Evolutionary conservation across 1,140 invertebrate species (phyloP).

Genomic region (Eubasilissa regina): DNA sequence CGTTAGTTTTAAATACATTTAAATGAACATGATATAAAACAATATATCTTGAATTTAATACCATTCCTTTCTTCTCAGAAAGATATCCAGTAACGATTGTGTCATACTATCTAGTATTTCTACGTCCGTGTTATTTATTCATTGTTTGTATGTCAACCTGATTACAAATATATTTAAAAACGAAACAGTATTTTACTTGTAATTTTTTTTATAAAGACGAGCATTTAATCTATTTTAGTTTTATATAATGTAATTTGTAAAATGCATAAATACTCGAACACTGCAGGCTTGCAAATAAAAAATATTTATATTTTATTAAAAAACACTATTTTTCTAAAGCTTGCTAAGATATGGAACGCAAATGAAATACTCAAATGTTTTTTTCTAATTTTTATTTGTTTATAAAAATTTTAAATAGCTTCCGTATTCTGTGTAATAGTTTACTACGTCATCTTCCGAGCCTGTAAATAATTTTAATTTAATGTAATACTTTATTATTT

Average conservation of each 20-base stretch:
- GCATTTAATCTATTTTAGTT: conserved; percentile 10
- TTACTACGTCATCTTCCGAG: not conserved
- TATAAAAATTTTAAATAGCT: not conserved
- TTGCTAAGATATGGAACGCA: no score
- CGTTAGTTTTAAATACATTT: no score
- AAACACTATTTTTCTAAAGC: no score
- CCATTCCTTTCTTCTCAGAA: no score
- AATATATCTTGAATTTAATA: no score
- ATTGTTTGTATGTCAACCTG: conserved; percentile 14
- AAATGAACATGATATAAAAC: no score
- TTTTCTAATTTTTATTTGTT: not conserved
- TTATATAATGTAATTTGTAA: not conserved
- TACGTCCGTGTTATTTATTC: no score
- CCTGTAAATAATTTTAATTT: conserved; percentile 17
- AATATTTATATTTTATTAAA: no score
- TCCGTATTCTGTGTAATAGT: no score
- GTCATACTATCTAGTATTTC: no score
- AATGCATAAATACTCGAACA: conserved; percentile 19
- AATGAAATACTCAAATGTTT: no score
- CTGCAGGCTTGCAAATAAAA: conserved; percentile 1
- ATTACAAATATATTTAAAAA: conserved; percentile 17
- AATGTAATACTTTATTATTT: conserved; percentile 1
- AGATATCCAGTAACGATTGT: no score
- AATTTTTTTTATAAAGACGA: conserved; percentile 14
- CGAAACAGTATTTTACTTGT: conserved; percentile 17